These are phyloP conservation scores for Motacilla alba DNA, from an alignment of 2,113 vertebrate genomes.

Conservation along the genomic window DNA sequence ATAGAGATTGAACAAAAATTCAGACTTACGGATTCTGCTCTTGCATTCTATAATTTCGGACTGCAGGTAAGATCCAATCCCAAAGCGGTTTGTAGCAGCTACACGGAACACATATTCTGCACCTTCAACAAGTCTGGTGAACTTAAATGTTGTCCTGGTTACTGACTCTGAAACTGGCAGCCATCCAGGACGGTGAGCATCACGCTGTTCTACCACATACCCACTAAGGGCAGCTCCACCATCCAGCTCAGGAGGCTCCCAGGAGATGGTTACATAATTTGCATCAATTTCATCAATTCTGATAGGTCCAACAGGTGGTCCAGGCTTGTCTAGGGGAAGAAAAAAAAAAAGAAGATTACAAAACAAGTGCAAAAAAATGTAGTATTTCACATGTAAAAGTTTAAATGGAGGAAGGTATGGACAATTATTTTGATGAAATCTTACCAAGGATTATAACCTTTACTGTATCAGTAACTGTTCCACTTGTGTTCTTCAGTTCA, in stretches of 20 bases:
- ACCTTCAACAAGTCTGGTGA: constrained; percentile 88
- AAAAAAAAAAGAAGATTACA: neutral
- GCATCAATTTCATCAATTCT: constrained; percentile 90
- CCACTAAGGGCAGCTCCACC: constrained; percentile 91
- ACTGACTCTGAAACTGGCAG: constrained; percentile 91
- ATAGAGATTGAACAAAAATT: neutral
- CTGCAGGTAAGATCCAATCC: constrained; percentile 93
- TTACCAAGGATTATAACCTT: constrained; percentile 94
- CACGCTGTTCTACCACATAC: constrained; percentile 92
- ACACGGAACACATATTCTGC: constrained; percentile 96
- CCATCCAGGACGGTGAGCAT: constrained; percentile 97
- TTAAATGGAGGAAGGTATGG: neutral
- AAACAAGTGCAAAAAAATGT: neutral
- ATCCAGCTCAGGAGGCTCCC: constrained; percentile 89
- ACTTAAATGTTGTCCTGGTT: constrained; percentile 89
- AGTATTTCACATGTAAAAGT: neutral
- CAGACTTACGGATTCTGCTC: constrained; percentile 90
- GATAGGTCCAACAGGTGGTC: constrained; percentile 87
- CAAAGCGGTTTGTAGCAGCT: constrained; percentile 92
- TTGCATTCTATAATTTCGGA: constrained; percentile 91
- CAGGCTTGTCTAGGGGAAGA: constrained; percentile 85
- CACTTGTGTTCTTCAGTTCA: constrained; percentile 90
- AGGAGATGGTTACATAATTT: constrained; percentile 87
- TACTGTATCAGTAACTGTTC: constrained; percentile 83
- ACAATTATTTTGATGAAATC: constrained; percentile 22